These are phyloP conservation scores for Thalassophryne amazonica DNA, from an alignment of 2,797 vertebrate genomes.

Conservation along the genomic window DNA sequence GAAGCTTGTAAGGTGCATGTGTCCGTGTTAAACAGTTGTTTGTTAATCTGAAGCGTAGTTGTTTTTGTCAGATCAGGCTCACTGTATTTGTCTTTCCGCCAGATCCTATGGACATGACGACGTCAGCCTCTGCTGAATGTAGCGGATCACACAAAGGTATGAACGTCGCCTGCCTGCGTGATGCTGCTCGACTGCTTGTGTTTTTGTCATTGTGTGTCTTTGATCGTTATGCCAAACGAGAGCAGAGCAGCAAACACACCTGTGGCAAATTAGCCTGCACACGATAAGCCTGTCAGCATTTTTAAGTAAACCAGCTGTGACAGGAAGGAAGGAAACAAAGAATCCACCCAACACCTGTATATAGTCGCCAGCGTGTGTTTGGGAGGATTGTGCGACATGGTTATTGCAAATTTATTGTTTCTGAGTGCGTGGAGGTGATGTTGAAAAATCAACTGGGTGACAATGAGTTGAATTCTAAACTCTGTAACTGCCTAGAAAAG, in stretches of 20 bases:
- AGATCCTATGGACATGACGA: constrained; percentile 64
- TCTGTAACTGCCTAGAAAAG: too few species aligned
- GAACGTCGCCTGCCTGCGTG: neutral
- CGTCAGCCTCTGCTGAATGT: constrained; percentile 70
- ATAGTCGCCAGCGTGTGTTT: constrained; percentile 2
- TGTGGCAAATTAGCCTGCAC: constrained; percentile 19
- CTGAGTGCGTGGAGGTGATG: too few species aligned
- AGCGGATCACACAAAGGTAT: constrained; percentile 62
- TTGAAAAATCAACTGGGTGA: too few species aligned
- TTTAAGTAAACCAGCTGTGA: constrained; percentile 25
- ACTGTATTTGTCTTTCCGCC: constrained; percentile 3
- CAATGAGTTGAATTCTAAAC: too few species aligned
- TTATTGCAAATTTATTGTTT: constrained; percentile 48
- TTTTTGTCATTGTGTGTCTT: neutral
- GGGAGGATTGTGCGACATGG: constrained; percentile 17
- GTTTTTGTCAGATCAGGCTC: neutral
- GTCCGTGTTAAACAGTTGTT: neutral
- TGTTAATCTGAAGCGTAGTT: neutral
- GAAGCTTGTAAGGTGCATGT: too few species aligned
- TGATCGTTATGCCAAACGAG: neutral
- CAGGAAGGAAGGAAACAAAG: neutral
- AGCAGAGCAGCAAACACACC: constrained; percentile 21
- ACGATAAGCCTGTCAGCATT: constrained; percentile 19
- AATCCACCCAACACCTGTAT: too few species aligned
- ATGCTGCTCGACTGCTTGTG: neutral